These are phyloP conservation scores for Bellardia bayeri DNA, from an alignment of 2,888 invertebrate genomes.

Conservation along the genomic window DNA sequence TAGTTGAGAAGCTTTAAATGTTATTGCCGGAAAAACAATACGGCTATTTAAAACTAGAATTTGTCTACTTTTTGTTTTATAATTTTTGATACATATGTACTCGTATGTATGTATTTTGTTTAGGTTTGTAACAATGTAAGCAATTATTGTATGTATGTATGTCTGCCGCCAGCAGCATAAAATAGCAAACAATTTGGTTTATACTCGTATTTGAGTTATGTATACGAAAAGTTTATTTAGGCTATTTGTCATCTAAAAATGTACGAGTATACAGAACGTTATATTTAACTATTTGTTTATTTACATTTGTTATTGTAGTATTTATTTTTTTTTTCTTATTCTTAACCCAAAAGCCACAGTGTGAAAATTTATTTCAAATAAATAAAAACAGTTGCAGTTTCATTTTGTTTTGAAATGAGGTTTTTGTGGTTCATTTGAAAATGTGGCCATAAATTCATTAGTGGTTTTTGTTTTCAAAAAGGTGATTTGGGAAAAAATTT, in stretches of 20 bases:
- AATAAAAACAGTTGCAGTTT: conserved; percentile 62
- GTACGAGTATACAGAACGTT: not conserved
- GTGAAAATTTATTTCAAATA: conserved; percentile 46
- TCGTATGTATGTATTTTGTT: not conserved
- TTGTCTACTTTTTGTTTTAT: not conserved
- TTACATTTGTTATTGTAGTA: conserved; percentile 33
- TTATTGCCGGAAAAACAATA: conserved; percentile 28
- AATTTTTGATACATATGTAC: not conserved
- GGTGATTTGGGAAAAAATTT: too few species aligned
- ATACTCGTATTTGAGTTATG: not conserved
- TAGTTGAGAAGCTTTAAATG: not conserved
- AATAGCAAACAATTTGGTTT: conserved; percentile 38
- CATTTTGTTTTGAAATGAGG: conserved; percentile 44
- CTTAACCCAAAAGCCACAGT: conserved; percentile 56
- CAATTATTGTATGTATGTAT: conserved; percentile 28
- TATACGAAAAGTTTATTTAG: conserved; percentile 58
- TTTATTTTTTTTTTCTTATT: not conserved
- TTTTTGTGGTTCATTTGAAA: conserved; percentile 59
- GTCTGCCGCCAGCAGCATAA: conserved; percentile 58
- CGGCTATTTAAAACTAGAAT: conserved; percentile 36
- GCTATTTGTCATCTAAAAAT: conserved; percentile 33
- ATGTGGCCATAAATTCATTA: conserved; percentile 43
- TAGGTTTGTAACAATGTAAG: not conserved
- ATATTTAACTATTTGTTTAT: not conserved
- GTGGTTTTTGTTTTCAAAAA: not conserved